Evolutionary conservation across 2,797 vertebrate genomes (phyloP), one percentile per base, ranked within the genome.

Genomic region (Phrynocephalus vlangalii): DNA sequence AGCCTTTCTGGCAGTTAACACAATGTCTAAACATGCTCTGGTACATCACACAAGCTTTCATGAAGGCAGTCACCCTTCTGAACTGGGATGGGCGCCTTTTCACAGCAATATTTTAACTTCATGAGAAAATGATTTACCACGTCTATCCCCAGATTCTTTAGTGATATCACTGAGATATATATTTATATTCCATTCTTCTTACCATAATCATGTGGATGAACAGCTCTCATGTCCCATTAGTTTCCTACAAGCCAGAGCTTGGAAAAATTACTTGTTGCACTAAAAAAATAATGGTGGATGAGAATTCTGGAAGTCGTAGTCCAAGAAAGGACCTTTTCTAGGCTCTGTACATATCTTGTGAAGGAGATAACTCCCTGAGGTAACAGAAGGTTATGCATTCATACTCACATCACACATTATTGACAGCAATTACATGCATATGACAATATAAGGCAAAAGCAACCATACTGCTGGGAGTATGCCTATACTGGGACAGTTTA

Each of bases 1-100:
- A 77, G 75, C 84, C 79, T 90, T 90, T 75, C 68, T 92, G 87
- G 79, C 56, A 76, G 77, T 1, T 28, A 56, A 78, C 60, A 91
- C 1, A 0, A 50, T 0, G 88, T 71, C 93, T 91, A 66, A 94
- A 88, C 91, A 88, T 90, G 94, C 72, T 89, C 71, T 92, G 90
- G 91, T 93, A 92, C 93, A 90, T 91, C 89, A 91, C 90, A 83
- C 79, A 89, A 87, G 86, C 83, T 91, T 91, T 86, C 52, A 79
- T 68, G 86, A 85, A 28, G 89, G 56, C 86, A 92, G 30, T 26
- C 22, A 7, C 44, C 63, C 38, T 85, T 50, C 66, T 87, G 38
- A 79, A 90, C 81, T 70, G 82, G 91, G 38, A 18, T 20, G 18
- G 87, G 88, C 72, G 88, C 82, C 92, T 92, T 22, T 70, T 50